Evolutionary conservation across 2,888 invertebrate genomes (phyloP), one percentile per base, ranked within the genome.

Genomic region (Seira ritae): DNA sequence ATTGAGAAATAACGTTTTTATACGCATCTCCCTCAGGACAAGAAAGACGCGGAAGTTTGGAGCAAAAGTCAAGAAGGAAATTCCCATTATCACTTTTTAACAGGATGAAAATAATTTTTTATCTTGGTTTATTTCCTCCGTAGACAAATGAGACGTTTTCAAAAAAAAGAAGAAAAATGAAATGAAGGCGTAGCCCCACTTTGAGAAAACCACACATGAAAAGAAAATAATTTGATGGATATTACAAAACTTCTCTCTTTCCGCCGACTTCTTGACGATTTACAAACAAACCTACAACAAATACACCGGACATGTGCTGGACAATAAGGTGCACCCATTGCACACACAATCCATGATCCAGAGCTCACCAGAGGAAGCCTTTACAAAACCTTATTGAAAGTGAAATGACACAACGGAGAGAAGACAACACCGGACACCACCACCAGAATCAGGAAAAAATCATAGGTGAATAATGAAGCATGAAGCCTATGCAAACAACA

Each of bases 391-490:
- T 31, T 31, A 55, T 55, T 55, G 55, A 55, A 55, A 55, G 17
- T 55, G 55, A 55, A 55, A 55, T 31, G 31, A 55, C 15, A 55
- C 55, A 55, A 55, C 12, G 17, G 55, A 55, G 2, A 55, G 15
- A 15, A 55, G 2, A 55, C 31, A 2, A 31, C 31, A 31, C 31
- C 31, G n/a, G n/a, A n/a, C n/a, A n/a, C n/a, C n/a, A n/a, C n/a
- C n/a, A n/a, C n/a, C n/a, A n/a, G n/a, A n/a, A 31, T 8, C 31
- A 31, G 17, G 12, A 55, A 55, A 55, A 17, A 55, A 55, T 55
- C 55, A 55, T 55, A 55, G 55, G 55, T 55, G 55, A 55, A 55
- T 55, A 55, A 55, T 55, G 55, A 55, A 55, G 55, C 55, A 55
- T 55, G 55, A 55, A 55, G 55, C 55, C 55, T 55, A 55, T 55